phyloP scores from a whole-genome alignment of 2,888 invertebrate genomes.

The Nomada fucata region DNA sequence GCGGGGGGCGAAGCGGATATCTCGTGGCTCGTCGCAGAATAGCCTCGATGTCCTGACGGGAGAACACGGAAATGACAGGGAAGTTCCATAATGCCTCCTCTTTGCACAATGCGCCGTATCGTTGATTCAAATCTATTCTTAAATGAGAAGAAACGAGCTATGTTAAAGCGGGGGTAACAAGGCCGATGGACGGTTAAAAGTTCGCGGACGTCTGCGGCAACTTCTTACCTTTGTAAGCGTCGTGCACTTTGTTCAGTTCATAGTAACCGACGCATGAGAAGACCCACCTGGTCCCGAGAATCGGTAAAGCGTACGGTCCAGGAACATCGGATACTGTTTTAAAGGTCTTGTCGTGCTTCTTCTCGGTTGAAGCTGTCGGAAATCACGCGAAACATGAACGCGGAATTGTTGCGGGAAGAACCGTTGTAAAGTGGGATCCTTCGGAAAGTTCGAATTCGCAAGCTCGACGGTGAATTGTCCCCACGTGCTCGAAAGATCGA shows the following conservation, averaged over 20 bases:
- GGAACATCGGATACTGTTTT: conserved; percentile 86
- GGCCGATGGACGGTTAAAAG: background rate
- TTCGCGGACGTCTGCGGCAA: background rate
- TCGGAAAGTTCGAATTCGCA: background rate
- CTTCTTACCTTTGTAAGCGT: conserved; percentile 90
- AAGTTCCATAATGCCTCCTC: conserved; percentile 91
- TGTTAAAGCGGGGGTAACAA: conserved; percentile 28
- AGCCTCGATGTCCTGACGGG: conserved; percentile 89
- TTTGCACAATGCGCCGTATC: conserved; percentile 91
- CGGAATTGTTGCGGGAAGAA: no score
- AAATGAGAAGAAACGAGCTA: conserved; percentile 77
- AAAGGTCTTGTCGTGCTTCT: conserved; percentile 57
- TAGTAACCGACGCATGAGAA: conserved; percentile 88
- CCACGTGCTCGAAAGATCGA: no score
- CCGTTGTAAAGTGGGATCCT: background rate
- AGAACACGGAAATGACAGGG: conserved; percentile 90
- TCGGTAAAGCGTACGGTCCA: conserved; percentile 90
- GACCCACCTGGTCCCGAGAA: conserved; percentile 93
- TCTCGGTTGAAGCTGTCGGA: conserved; percentile 18
- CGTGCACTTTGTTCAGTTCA: conserved; percentile 90
- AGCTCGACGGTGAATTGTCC: background rate
- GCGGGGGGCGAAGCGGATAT: conserved; percentile 92
- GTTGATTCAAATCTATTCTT: conserved; percentile 83
- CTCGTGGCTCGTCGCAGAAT: conserved; percentile 90
- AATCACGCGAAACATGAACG: background rate